Evolutionary conservation across 2,797 vertebrate species (phyloP).

Genomic region (Pipistrellus nathusii): DNA sequence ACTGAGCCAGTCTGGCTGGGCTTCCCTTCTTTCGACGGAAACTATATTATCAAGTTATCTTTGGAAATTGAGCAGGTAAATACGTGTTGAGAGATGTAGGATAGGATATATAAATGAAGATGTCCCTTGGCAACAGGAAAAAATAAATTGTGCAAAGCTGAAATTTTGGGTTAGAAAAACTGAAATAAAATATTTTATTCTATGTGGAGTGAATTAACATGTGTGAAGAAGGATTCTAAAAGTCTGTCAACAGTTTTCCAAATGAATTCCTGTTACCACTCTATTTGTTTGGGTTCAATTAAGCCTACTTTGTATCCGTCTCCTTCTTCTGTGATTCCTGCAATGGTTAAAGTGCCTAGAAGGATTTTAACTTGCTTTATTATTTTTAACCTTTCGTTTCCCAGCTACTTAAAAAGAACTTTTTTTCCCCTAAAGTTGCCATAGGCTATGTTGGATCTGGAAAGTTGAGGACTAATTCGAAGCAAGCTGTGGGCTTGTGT

Average conservation of each 20-base stretch:
- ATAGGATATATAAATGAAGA: background rate
- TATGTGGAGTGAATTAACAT: background rate
- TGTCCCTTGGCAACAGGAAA: background rate
- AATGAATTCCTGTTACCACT: background rate
- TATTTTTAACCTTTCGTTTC: slow-evolving; percentile 31
- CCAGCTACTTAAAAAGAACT: background rate
- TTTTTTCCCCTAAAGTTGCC: background rate
- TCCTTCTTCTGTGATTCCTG: background rate
- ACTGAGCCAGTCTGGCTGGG: no score
- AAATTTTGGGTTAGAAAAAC: slow-evolving; percentile 29
- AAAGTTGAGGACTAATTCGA: slow-evolving; percentile 33
- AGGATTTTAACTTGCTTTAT: background rate
- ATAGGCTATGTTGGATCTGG: background rate
- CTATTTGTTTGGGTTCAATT: background rate
- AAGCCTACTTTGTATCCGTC: background rate
- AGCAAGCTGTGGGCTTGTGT: slow-evolving; percentile 44
- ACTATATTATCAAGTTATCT: slow-evolving; percentile 9
- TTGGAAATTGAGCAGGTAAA: background rate
- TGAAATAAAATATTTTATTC: slow-evolving; percentile 7
- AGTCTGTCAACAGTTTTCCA: background rate
- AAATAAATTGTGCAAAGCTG: slow-evolving; percentile 40
- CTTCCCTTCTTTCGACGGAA: slow-evolving; percentile 15
- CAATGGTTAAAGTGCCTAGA: background rate
- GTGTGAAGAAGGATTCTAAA: background rate
- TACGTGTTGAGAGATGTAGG: background rate